Conservation (phyloP, 2,888 invertebrate species). For the Thalpophila matura region DNA sequence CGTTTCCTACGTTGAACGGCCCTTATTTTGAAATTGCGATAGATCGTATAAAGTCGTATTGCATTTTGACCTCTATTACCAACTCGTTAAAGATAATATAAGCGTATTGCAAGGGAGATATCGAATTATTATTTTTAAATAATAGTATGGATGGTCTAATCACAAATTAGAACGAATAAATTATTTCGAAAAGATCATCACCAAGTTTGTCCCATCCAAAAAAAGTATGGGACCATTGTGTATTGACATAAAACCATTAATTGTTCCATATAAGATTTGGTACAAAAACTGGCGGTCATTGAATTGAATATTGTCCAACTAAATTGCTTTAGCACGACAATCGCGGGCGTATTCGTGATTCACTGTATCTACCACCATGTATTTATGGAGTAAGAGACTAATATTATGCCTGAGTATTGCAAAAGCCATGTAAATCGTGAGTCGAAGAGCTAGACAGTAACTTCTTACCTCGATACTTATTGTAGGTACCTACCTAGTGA, state of each 20-base stretch:
- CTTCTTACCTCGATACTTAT: not conserved
- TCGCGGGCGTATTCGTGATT: conserved; percentile 43
- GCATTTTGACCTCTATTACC: conserved; percentile 12
- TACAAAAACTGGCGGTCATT: conserved; percentile 39
- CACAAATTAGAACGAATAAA: conserved; percentile 10
- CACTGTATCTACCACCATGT: conserved; percentile 22
- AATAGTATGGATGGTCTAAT: not conserved
- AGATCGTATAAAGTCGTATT: conserved; percentile 1
- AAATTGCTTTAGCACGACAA: conserved; percentile 43
- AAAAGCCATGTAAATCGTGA: conserved; percentile 45
- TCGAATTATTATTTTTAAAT: conserved; percentile 1
- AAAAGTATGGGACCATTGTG: conserved; percentile 16
- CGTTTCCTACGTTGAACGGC: conserved; percentile 18
- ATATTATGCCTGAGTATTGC: conserved; percentile 27
- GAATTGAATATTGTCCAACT: conserved; percentile 38
- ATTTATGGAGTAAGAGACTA: conserved; percentile 14
- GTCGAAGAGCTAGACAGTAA: not conserved
- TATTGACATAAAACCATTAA: conserved; percentile 14
- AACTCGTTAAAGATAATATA: not conserved
- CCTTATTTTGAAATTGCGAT: conserved; percentile 21
- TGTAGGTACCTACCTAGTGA: not conserved
- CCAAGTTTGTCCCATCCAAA: conserved; percentile 2
- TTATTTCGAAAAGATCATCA: not conserved
- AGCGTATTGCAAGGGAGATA: not conserved
- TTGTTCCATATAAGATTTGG: conserved; percentile 45